Conservation (phyloP, 2,888 invertebrate species). For the Cylindroiulus punctatus region DNA sequence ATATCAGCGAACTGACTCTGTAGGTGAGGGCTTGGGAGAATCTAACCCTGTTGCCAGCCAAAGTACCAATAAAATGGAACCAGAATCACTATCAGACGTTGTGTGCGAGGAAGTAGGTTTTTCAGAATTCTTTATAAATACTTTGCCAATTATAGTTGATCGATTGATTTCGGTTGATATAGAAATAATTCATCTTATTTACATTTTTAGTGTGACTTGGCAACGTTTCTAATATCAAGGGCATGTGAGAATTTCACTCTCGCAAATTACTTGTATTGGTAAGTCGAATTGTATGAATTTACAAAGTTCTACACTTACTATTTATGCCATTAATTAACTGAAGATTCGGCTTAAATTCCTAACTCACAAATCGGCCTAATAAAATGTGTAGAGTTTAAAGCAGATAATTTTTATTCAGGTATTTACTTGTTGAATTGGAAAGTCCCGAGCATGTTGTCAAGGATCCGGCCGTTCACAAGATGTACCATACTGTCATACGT, state of each 20-base stretch:
- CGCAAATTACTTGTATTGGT: constrained; percentile 98
- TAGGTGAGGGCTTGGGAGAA: not conserved
- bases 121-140: not conserved
- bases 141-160: not conserved
- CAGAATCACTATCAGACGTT: not conserved
- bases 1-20: constrained; percentile 6
- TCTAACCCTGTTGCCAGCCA: not conserved
- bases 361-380: not conserved
- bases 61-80: not conserved
- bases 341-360: not conserved
- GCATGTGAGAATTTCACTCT: constrained; percentile 88
- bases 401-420: constrained; percentile 65
- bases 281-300: constrained; percentile 54
- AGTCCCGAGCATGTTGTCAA: constrained; percentile 76
- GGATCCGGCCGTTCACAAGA: constrained; percentile 78
- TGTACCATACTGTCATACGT: constrained; percentile 90
- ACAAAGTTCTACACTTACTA: not conserved
- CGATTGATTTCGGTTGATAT: too few species aligned
- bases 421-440: constrained; percentile 92
- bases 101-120: not conserved
- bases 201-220: constrained; percentile 73
- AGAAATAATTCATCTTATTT: not conserved
- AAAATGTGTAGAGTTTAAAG: too few species aligned
- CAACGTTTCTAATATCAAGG: constrained; percentile 88
- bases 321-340: too few species aligned